Evolutionary conservation across 2,113 vertebrate species (phyloP), one percentile per base, ranked within the genome.

Genomic region (Bambusicola thoracicus): DNA sequence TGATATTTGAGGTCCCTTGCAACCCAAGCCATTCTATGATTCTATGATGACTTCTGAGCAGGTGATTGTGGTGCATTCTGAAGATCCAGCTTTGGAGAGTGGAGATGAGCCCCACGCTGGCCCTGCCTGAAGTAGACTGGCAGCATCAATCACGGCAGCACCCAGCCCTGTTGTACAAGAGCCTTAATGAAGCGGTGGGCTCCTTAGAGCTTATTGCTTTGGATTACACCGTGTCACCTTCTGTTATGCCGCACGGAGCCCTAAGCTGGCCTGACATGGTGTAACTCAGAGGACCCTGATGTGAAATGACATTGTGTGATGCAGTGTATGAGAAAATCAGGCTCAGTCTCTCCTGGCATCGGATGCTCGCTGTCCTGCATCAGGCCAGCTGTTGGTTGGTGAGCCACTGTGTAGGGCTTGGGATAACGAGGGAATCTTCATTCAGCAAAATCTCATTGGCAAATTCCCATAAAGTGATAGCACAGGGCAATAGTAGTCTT

Each of bases 401-500:
- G 92, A 96, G 77, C 74, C 53, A 74, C 81, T 70, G 86, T 74
- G 51, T 70, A 43, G 87, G 76, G 86, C 95, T 91, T 74, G 94
- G 85, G 87, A 87, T 85, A 74, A 48, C n/a, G 27, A 67, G 87
- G 62, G 53, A 91, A 73, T 94, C 94, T 85, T 96, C 89, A 96
- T 95, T 96, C 94, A 87, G 81, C 66, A 34, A 89, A 89, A 96
- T 97, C 92, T 94, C 77, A 67, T 96, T 94, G 97, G 85, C 73
- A 92, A 90, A 74, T 94, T 91, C 94, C 95, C 91, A 90, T 93
- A 51, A 94, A 91, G 53, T 66, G 68, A 82, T 89, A 96, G 92
- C 80, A 84, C 81, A 85, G 73, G 17, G 73, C 78, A 91, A 94
- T 92, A 90, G 90, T 87, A 90, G 72, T 79, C 79, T 75, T 92